Base-by-base conservation (phyloP, 2,113 vertebrate genomes). In the Serinus canaria region DNA sequence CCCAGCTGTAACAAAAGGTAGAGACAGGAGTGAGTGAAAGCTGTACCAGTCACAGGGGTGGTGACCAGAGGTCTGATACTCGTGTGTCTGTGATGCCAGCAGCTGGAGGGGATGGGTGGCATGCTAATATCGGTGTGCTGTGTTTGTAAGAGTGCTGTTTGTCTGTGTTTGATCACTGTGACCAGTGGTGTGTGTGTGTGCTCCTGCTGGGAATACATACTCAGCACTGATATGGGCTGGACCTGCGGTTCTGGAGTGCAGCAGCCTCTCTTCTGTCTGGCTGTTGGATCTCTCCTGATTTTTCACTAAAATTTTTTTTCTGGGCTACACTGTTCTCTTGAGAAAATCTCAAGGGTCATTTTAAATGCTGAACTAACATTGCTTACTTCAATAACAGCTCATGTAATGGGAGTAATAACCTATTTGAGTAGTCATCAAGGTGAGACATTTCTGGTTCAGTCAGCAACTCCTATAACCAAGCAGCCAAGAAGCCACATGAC, bases 91-190 rank as follows among this genome's bases (percentile, higher is more conserved):
- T 66, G 50, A 8, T 67, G n/a, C 9, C 43, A 67, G 62, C 80
- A 79, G 33, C 46, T 67, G 50, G 37, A 64, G 64, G 28, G 39
- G 41, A 4, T 14, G 18, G 7, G 10, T 41, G 7, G 50, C 72
- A 63, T 11, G 19, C 15, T 20, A 18, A 44, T 55, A 18, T 18
- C 1, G 0, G 4, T 62, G 39, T 60, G 2, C 35, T 78, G 14
- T 35, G 28, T 59, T 68, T 11, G 8, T 8, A 7, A 6, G 31
- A 43, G 53, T 22, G 27, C 39, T 68, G 20, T 60, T 7, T 46
- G 43, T 49, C 33, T 62, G 13, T 39, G 44, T 41, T 31, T n/a
- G 31, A 7, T 79, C 6, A 0, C 23, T 24, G 46, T 64, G 55
- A 41, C 30, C 4, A 7, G 11, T 15, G 56, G 3, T 6, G 31